Conservation (phyloP, 2,888 invertebrate genomes). For the Tetramorium bicarinatum region DNA sequence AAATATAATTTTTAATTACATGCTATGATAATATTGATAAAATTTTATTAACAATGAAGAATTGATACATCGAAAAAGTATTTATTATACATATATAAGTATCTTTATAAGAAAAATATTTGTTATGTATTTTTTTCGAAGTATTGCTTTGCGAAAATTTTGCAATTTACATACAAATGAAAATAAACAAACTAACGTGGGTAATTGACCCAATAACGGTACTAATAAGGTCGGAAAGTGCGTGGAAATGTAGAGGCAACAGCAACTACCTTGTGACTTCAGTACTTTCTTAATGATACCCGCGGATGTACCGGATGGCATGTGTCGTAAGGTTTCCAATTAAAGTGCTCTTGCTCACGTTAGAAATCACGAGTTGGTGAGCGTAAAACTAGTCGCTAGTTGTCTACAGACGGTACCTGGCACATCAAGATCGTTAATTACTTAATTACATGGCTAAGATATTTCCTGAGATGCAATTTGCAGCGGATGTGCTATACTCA, state of each 20-base stretch:
- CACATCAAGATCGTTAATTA: slow-evolving; percentile 74
- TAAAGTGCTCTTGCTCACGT: slow-evolving; percentile 72
- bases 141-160: neutral
- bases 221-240: slow-evolving; percentile 1
- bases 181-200: neutral
- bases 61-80: neutral
- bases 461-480: slow-evolving; percentile 62
- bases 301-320: slow-evolving; percentile 64
- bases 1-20: slow-evolving; percentile 11
- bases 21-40: neutral
- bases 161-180: neutral
- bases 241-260: slow-evolving; percentile 5
- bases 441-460: slow-evolving; percentile 72
- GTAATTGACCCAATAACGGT: neutral
- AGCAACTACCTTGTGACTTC: slow-evolving; percentile 65
- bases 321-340: slow-evolving; percentile 73
- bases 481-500: slow-evolving; percentile 41
- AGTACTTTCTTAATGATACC: slow-evolving; percentile 74
- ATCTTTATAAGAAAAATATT: neutral
- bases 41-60: neutral
- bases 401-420: slow-evolving; percentile 67
- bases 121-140: neutral
- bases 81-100: no score
- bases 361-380: slow-evolving; percentile 71
- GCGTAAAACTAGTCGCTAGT: slow-evolving; percentile 73